These are phyloP conservation scores for Drosophila meridiana DNA, from an alignment of 2,888 invertebrate species.

Conservation along the genomic window DNA sequence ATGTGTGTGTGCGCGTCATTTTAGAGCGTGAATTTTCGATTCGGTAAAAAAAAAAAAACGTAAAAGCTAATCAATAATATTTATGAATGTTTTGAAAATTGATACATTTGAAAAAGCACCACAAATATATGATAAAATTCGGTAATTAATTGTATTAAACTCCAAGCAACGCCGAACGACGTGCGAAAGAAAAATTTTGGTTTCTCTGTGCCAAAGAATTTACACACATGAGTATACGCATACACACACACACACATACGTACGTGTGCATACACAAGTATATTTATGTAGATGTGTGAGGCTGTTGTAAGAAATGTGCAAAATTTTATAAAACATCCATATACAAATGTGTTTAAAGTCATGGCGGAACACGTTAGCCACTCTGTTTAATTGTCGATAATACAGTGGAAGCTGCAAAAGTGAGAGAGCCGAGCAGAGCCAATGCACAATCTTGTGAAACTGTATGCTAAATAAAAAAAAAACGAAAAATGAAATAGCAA, in stretches of 20 bases:
- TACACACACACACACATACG: constrained; percentile 27
- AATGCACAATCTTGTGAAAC: constrained; percentile 43
- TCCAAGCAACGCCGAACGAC: constrained; percentile 21
- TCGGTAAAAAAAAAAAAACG: constrained; percentile 53
- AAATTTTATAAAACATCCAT: constrained; percentile 62
- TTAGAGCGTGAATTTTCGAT: constrained; percentile 70
- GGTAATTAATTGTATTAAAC: constrained; percentile 35
- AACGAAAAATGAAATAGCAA: constrained; percentile 19
- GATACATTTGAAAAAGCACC: constrained; percentile 16
- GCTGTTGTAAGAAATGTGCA: constrained; percentile 72
- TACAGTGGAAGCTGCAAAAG: constrained; percentile 27
- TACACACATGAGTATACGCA: constrained; percentile 54
- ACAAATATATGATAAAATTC: constrained; percentile 23
- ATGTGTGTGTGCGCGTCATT: constrained; percentile 62
- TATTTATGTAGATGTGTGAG: constrained; percentile 41
- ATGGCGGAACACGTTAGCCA: constrained; percentile 31
- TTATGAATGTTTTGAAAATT: constrained; percentile 32
- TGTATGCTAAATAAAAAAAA: constrained; percentile 36
- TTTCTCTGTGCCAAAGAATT: constrained; percentile 71
- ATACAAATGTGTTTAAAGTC: constrained; percentile 47
- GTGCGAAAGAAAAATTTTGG: constrained; percentile 56
- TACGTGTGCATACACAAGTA: constrained; percentile 36
- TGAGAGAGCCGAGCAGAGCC: constrained; percentile 16
- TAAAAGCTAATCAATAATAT: constrained; percentile 60
- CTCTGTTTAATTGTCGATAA: constrained; percentile 35